Evolutionary conservation across 2,113 vertebrate genomes (phyloP), one percentile per base, ranked within the genome.

Genomic region (Nannospalax galili): DNA sequence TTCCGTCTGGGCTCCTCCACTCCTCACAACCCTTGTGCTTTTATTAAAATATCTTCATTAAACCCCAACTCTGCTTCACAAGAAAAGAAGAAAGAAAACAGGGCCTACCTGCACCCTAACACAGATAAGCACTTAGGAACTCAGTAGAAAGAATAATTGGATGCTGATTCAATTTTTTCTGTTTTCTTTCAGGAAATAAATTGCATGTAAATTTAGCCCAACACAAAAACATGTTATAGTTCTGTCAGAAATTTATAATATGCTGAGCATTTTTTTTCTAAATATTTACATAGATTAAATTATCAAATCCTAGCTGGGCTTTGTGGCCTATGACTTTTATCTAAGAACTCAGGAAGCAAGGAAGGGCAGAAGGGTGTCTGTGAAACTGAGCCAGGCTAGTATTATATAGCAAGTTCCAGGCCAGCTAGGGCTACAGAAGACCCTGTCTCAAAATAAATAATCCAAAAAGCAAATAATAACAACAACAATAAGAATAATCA

Each of bases 231-330:
- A 17, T 64, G 74, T 40, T 75, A 52, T 78, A 52, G 40, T 79
- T 77, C 24, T 60, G 22, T n/a, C 28, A 52, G 7, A 10, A 82
- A 24, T 69, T 89, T 58, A 22, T 19, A 87, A 15, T 32, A 16
- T 67, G 24, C 3, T 79, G 72, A 26, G 19, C 0, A 14, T 40
- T 82, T 96, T 91, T 96, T 91, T 86, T 93, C 28, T 37, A 79
- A 94, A 89, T 45, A 9, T 58, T 73, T 78, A 15, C 42, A n/a
- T 92, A 42, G 40, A 70, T 87, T 94, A 90, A 84, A 75, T 87
- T 65, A 79, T 75, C 48, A 19, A 75, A 85, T 84, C 42, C 2
- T 52, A 52, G 48, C 48, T 52, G 48, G 48, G 48, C 48, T 52
- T 52, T 52, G 48, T 52, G 48, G 48, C 48, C 11, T 52, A 11